phyloP scores from a whole-genome alignment of 2,888 invertebrate species.

The Folsomia candida region DNA sequence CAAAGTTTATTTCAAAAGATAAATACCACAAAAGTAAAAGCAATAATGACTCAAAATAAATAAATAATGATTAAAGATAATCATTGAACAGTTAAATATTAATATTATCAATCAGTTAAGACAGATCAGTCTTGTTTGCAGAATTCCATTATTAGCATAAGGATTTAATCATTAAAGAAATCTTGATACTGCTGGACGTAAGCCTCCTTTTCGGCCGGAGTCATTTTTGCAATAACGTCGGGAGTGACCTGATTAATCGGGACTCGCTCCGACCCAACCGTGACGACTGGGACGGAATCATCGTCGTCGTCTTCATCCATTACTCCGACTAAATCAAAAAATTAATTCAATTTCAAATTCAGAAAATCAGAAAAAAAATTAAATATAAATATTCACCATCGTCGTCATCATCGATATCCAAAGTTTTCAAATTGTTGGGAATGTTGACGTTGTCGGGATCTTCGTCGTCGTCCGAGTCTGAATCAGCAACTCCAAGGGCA shows the following conservation, averaged over 20 bases:
- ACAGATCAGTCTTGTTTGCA: too few relatives aligned
- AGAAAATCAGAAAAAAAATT: not conserved
- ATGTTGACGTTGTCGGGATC: slow-evolving; percentile 10
- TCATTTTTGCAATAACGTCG: slow-evolving; percentile 83
- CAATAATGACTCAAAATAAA: too few relatives aligned
- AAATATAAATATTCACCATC: not conserved
- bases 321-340: slow-evolving; percentile 56
- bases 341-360: not conserved
- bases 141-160: too few relatives aligned
- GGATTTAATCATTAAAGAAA: too few relatives aligned
- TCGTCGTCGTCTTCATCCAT: slow-evolving; percentile 71
- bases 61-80: too few relatives aligned
- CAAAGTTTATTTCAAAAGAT: too few relatives aligned
- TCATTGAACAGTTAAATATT: too few relatives aligned
- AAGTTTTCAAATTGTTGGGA: slow-evolving; percentile 23
- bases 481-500: slow-evolving; percentile 27
- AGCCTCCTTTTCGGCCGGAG: slow-evolving; percentile 84
- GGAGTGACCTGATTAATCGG: slow-evolving; percentile 82
- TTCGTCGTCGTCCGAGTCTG: slow-evolving; percentile 27
- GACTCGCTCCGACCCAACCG: slow-evolving; percentile 74
- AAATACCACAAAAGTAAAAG: too few relatives aligned
- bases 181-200: slow-evolving; percentile 93
- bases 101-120: too few relatives aligned
- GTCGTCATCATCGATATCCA: slow-evolving; percentile 24
- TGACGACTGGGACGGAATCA: slow-evolving; percentile 75